phyloP scores from a whole-genome alignment of 2,888 invertebrate genomes.

The Drymonia ruficornis region DNA sequence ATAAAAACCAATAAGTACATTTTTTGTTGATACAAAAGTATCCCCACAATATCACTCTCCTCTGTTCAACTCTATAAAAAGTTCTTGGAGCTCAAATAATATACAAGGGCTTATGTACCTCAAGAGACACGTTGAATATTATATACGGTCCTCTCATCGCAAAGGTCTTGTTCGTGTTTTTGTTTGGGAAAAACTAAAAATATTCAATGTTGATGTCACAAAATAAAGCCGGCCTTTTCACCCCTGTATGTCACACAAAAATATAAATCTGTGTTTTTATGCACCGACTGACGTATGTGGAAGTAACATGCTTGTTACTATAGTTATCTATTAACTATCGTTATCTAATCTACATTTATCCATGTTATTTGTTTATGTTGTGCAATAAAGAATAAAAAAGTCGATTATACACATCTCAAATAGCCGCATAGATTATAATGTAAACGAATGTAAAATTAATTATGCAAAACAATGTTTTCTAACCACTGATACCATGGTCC shows the following conservation, averaged over 20 bases:
- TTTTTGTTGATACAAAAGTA: neutral
- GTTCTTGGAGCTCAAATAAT: neutral
- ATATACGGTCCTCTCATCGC: slow-evolving; percentile 14
- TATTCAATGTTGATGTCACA: neutral
- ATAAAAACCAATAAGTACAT: too few relatives aligned
- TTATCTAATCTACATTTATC: too few relatives aligned
- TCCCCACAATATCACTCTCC: neutral
- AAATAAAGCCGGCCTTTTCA: too few relatives aligned
- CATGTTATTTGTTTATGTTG: too few relatives aligned
- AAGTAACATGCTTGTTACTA: too few relatives aligned
- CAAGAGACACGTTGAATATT: slow-evolving; percentile 18
- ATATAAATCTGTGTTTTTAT: too few relatives aligned
- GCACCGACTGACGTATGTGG: too few relatives aligned
- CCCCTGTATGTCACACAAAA: too few relatives aligned
- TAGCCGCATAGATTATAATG: too few relatives aligned
- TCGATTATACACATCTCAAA: too few relatives aligned
- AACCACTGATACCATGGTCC: neutral
- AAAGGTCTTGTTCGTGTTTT: neutral
- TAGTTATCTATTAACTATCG: too few relatives aligned
- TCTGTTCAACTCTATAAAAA: neutral
- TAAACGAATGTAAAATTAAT: neutral
- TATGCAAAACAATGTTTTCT: slow-evolving; percentile 1
- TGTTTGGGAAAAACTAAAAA: neutral
- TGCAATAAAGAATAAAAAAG: too few relatives aligned
- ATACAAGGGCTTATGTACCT: slow-evolving; percentile 5